Evolutionary conservation across 2,797 vertebrate genomes (phyloP).

Genomic region (Threskiornis aethiopicus): DNA sequence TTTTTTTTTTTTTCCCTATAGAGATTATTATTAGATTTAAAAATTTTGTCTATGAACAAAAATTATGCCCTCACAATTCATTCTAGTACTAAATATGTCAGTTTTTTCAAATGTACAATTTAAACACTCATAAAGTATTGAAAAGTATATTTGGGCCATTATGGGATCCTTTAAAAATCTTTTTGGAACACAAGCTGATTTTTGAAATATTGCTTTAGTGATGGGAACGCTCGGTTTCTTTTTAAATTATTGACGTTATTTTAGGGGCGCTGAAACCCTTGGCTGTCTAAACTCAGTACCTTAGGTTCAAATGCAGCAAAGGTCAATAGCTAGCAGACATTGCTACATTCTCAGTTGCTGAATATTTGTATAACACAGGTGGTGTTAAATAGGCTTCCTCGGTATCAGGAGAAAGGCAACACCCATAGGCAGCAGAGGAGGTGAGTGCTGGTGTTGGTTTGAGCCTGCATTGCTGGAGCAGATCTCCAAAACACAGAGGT

Average conservation of each 20-base stretch:
- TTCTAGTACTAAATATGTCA: slow-evolving; percentile 15
- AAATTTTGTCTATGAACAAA: neutral
- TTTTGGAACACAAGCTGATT: neutral
- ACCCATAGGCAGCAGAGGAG: neutral
- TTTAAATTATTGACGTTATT: neutral
- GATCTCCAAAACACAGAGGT: neutral
- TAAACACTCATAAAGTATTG: neutral
- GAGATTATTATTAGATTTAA: neutral
- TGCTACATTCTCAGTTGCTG: neutral
- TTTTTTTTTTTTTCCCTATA: neutral
- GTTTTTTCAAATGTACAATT: neutral
- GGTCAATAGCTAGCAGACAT: neutral
- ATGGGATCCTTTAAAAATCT: neutral
- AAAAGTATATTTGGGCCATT: neutral
- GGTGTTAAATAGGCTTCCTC: neutral
- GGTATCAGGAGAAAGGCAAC: neutral
- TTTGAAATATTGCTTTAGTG: neutral
- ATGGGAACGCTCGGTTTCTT: neutral
- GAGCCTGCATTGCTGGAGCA: neutral
- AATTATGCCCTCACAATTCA: neutral
- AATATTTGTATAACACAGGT: neutral
- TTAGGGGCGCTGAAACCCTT: neutral
- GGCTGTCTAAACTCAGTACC: neutral
- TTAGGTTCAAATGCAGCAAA: neutral
- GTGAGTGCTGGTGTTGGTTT: neutral